Conservation (phyloP, 2,888 invertebrate species). For the Athetis lepigone region DNA sequence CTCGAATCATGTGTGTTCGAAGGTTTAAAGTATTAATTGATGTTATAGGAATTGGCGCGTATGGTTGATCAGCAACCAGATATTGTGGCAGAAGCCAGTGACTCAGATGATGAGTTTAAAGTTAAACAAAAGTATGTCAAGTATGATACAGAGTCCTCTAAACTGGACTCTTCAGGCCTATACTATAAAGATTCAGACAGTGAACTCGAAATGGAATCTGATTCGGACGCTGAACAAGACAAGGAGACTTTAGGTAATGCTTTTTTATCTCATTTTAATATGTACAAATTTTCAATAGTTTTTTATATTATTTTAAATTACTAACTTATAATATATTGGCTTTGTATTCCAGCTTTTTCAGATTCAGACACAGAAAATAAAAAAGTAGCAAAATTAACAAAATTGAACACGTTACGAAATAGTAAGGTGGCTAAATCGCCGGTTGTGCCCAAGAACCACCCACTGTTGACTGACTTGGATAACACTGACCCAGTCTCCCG, state of each 20-base stretch:
- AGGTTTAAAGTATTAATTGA: conserved; percentile 30
- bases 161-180: conserved; percentile 93
- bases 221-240: conserved; percentile 89
- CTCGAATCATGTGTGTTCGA: too few species aligned
- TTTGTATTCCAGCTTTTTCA: conserved; percentile 89
- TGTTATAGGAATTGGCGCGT: conserved; percentile 87
- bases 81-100: conserved; percentile 92
- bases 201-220: conserved; percentile 91
- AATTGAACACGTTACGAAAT: conserved; percentile 83
- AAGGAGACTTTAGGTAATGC: conserved; percentile 90
- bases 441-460: conserved; percentile 89
- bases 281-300: background rate
- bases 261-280: conserved; percentile 1
- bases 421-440: conserved; percentile 73
- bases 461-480: conserved; percentile 95
- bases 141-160: conserved; percentile 92
- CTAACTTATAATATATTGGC: background rate
- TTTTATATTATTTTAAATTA: background rate
- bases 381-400: conserved; percentile 81
- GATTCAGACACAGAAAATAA: conserved; percentile 91
- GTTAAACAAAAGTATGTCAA: conserved; percentile 89
- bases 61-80: conserved; percentile 92
- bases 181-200: conserved; percentile 93
- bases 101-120: conserved; percentile 90
- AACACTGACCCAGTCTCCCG: conserved; percentile 93